Base-by-base conservation (phyloP, 2,797 vertebrate genomes). In the Phaenicophaeus curvirostris region DNA sequence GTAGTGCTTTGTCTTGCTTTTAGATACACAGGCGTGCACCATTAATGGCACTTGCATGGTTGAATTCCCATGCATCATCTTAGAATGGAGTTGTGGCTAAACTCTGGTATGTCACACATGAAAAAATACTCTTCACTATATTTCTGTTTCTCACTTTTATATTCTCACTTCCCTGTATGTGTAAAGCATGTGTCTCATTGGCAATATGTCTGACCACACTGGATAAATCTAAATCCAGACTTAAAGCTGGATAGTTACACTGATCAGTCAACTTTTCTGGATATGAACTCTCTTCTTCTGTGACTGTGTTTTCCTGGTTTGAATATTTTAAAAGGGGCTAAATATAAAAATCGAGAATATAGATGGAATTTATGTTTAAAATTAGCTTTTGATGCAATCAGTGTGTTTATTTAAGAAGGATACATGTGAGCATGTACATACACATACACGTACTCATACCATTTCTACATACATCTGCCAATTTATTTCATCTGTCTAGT, bases 41-140 rank as follows among this genome's bases (percentile, higher is more conserved):
- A 80, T 90, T 93, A 95, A 96, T 78, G 81, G 82, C 74, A 91
- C 75, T 86, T 55, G 63, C 89, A 67, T 55, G 82, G 79, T 1
- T 92, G 54, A 94, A 89, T 81, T 95, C 81, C 86, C 78, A 92
- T 63, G 13, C 35, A 77, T 63, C 75, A 68, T 48, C 91, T 92
- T 75, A 51, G 88, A 93, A 94, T 11, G 25, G 44, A 93, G 80
- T 2, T 91, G 84, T 71, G 79, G 82, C 72, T 95, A 93, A 94
- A 87, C 80, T 91, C 78, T 68, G 46, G n/a, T 21, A 41, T 23
- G 42, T 63, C 81, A 83, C 50, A 65, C 2, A 7, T 55, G 48
- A 85, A 93, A 85, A 88, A 71, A 27, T 4, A 54, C 39, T 82
- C 42, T 18, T 89, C 46, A 53, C 71, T 88, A 2, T 46, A 65